Evolutionary conservation across 2,888 invertebrate genomes (phyloP).

Genomic region (Bembecia ichneumoniformis): DNA sequence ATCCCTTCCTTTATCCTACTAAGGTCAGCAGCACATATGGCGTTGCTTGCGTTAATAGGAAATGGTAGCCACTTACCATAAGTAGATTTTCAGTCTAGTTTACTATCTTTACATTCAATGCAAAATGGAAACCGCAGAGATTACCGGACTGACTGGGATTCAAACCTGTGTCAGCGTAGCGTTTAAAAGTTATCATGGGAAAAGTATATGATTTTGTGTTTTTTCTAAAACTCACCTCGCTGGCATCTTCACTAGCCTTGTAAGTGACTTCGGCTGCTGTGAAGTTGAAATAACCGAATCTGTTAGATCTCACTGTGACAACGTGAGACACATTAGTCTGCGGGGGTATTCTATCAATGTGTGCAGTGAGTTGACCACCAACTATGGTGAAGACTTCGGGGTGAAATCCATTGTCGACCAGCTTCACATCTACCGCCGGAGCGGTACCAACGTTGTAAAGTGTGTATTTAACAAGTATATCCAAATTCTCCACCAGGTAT

Average conservation of each 20-base stretch:
- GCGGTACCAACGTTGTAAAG: conserved; percentile 94
- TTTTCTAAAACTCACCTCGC: conserved; percentile 65
- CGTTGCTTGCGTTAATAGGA: too few species aligned
- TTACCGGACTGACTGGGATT: too few species aligned
- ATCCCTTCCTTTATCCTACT: too few species aligned
- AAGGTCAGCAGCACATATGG: too few species aligned
- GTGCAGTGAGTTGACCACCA: conserved; percentile 86
- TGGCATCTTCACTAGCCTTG: conserved; percentile 85
- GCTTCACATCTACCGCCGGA: conserved; percentile 89
- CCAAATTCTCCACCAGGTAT: conserved; percentile 96
- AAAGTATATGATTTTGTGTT: too few species aligned
- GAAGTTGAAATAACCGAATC: conserved; percentile 96
- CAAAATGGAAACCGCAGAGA: too few species aligned
- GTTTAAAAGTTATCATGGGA: too few species aligned
- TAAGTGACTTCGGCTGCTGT: conserved; percentile 95
- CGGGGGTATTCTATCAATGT: conserved; percentile 92
- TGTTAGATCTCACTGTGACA: conserved; percentile 90
- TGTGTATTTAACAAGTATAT: conserved; percentile 94
- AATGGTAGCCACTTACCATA: too few species aligned
- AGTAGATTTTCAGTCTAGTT: too few species aligned
- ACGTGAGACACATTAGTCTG: conserved; percentile 95
- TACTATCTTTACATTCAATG: too few species aligned
- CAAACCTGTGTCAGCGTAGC: too few species aligned
- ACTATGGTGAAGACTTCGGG: conserved; percentile 91
- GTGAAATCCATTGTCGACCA: conserved; percentile 93